phyloP scores from a whole-genome alignment of 2,113 vertebrate genomes.

The Myiozetetes cayanensis region DNA sequence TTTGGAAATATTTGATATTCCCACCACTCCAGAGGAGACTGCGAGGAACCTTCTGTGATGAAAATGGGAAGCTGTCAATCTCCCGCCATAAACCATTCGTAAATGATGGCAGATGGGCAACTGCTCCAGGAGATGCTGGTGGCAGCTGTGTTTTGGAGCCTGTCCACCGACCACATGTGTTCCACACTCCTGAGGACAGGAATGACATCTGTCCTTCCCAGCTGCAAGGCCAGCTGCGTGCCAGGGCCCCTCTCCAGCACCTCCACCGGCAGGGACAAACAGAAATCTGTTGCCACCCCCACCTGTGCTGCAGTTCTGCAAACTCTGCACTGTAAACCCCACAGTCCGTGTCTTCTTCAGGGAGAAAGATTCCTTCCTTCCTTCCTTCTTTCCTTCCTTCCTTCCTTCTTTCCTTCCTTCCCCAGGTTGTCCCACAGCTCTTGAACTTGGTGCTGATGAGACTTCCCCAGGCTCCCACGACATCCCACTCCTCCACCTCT shows the following conservation, averaged over 20 bases:
- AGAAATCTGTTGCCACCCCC: background rate
- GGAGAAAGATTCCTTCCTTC: background rate
- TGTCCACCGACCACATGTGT: fast-evolving
- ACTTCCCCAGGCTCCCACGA: background rate
- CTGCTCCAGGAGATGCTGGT: background rate
- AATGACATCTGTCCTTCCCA: background rate
- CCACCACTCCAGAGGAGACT: background rate
- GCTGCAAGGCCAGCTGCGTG: background rate
- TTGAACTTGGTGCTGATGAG: background rate
- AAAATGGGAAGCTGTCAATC: background rate
- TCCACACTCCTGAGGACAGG: background rate
- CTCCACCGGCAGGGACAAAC: background rate
- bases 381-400: background rate
- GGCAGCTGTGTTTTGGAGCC: background rate
- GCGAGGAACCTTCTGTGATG: background rate
- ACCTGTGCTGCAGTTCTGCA: background rate
- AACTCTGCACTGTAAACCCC: background rate
- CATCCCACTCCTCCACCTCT: background rate
- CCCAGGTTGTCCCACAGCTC: background rate
- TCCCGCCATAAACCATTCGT: background rate
- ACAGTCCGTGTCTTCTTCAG: background rate
- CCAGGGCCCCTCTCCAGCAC: background rate
- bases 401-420: background rate
- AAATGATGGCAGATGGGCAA: background rate
- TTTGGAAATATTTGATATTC: background rate